Percentiles rank a stretch among this genome's conserved stretches.
These are phyloP conservation scores for Nephotettix cincticeps DNA, from an alignment of 1,140 invertebrate genomes.

Conservation along the genomic window DNA sequence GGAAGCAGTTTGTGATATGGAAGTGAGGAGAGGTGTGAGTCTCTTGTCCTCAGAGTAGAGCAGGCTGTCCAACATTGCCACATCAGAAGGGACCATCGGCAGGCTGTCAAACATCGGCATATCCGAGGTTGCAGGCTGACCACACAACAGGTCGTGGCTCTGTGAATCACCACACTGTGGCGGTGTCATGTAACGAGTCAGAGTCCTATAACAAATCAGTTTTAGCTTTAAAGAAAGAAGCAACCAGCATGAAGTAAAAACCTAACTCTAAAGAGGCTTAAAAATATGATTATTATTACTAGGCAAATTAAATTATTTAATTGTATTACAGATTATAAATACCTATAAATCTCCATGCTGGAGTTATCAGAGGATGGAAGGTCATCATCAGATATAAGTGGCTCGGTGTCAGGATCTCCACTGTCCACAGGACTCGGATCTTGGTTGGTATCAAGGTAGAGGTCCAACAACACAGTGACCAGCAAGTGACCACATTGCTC, in stretches of 20 bases:
- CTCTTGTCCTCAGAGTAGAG: constrained; percentile 29
- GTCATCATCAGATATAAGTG: constrained; percentile 28
- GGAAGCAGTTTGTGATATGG: constrained; percentile 28
- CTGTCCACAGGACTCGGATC: neutral
- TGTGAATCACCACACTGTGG: constrained; percentile 8
- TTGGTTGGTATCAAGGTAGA: constrained; percentile 17
- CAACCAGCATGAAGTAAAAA: too few species aligned
- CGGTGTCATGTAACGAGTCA: constrained; percentile 40
- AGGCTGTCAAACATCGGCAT: too few species aligned
- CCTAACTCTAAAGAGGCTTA: too few species aligned
- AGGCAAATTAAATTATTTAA: too few species aligned
- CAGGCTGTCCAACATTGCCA: constrained; percentile 29
- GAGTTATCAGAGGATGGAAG: constrained; percentile 37
- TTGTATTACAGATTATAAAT: too few species aligned
- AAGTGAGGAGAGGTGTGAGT: constrained; percentile 31
- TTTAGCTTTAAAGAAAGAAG: neutral
- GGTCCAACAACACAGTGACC: constrained; percentile 36
- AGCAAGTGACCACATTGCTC: constrained; percentile 38
- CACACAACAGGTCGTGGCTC: neutral
- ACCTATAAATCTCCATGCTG: constrained; percentile 42
- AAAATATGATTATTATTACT: too few species aligned
- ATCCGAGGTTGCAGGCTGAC: constrained; percentile 7
- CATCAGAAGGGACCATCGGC: constrained; percentile 16
- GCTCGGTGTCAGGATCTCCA: neutral
- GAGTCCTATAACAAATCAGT: constrained; percentile 35